Base-by-base conservation (phyloP, 2,113 vertebrate species). In the Clarias gariepinus region DNA sequence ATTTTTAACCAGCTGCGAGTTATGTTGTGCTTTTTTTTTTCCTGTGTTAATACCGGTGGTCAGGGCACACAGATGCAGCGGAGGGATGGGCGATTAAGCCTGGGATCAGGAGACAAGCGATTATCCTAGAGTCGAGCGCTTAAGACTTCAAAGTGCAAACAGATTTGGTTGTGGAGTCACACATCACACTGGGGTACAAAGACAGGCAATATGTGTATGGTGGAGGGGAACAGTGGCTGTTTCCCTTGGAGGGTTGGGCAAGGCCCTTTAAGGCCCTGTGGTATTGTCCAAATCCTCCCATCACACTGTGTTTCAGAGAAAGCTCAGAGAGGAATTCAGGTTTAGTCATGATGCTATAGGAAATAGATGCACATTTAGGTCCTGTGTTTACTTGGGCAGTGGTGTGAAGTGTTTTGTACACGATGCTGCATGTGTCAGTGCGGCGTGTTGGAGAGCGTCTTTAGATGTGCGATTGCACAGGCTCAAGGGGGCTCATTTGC, bases 141-240 rank as follows among this genome's bases (percentile, higher is more conserved):
- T 94, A 94, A 93, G 93, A 93, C 94, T 92, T 94, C 92, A 95
- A 93, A 95, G 94, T 94, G 92, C 93, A 94, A 91, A 89, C 66
- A 76, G 85, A 85, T 81, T 71, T 53, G 36, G 23, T 21, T 30
- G 89, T 89, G 80, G 68, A 86, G 28, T 77, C 89, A 89, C 79
- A 80, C 74, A 82, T 58, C 63, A 60, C 84, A 85, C 25, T 33
- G 81, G 79, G 47, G 71, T 71, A 88, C 68, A 71, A 81, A 86
- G 64, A 36, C 73, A 58, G 66, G 63, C 78, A 55, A 23, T 80
- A 52, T 78, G 86, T 41, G 63, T 23, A 61, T 68, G 78, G 23
- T 23, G 63, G 53, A 84, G 82, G 55, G 82, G 12, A 86, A 89
- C 86, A 90, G 88, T 90, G 89, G 82, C 63, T 89, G 85, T 87